A percentile compares a stretch with the other conserved stretches of the same genome.
Evolutionary conservation across 2,797 vertebrate genomes (phyloP).

Genomic region (Anguilla megastoma): DNA sequence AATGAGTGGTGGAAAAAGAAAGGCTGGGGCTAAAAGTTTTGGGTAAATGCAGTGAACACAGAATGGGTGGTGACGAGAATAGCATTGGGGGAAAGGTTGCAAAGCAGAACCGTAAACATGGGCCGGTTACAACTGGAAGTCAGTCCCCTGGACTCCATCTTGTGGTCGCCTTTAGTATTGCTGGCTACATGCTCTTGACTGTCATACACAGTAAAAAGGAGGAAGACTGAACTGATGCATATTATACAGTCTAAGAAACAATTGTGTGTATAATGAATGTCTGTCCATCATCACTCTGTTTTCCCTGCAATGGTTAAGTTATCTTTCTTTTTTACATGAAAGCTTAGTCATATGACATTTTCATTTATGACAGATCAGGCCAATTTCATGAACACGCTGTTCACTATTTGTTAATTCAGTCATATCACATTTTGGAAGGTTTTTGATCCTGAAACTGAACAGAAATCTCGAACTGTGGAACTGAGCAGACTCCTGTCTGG

Average conservation of each 20-base stretch:
- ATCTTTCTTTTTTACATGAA: not conserved
- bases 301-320: not conserved
- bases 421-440: not conserved
- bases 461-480: too few relatives aligned
- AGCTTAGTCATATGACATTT: not conserved
- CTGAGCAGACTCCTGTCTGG: too few relatives aligned
- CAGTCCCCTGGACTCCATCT: slow-evolving; percentile 46
- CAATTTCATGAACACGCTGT: not conserved
- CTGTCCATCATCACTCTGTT: not conserved
- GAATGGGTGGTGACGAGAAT: slow-evolving; percentile 50
- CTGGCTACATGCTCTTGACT: slow-evolving; percentile 38
- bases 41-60: not conserved
- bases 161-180: slow-evolving; percentile 37
- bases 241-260: not conserved
- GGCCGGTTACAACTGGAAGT: not conserved
- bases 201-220: not conserved
- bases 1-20: not conserved
- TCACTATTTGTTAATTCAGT: not conserved
- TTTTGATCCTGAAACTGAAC: too few relatives aligned
- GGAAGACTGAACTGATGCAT: not conserved
- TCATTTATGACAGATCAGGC: not conserved
- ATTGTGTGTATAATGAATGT: not conserved
- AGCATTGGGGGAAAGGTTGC: slow-evolving; percentile 38
- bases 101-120: not conserved
- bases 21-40: not conserved